Conservation (phyloP, 2,797 vertebrate species). For the Urocyon cinereoargenteus region DNA sequence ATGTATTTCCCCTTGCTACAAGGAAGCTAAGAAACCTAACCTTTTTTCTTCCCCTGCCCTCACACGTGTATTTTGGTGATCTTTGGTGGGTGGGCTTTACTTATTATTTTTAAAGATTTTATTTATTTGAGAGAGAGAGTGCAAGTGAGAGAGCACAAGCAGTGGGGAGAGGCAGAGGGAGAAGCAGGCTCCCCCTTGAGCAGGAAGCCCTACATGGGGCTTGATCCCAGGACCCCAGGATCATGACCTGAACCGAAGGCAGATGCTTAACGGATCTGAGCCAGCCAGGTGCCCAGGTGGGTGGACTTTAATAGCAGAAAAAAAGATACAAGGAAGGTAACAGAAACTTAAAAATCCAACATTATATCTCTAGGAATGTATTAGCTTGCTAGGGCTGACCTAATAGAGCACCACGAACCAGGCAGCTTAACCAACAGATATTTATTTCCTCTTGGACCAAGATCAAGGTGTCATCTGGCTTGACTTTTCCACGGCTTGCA, state of each 20-base stretch:
- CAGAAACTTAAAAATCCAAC: background rate
- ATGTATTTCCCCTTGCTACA: background rate
- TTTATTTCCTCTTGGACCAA: background rate
- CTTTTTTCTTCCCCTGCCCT: background rate
- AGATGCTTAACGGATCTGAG: too few species aligned
- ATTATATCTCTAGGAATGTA: background rate
- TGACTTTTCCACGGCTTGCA: background rate
- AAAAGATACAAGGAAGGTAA: background rate
- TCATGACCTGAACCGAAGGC: too few species aligned
- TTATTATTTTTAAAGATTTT: too few species aligned
- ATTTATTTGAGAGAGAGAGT: too few species aligned
- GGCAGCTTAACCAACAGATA: background rate
- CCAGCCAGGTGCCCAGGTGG: background rate
- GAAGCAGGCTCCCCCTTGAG: too few species aligned
- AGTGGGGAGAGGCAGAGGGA: too few species aligned
- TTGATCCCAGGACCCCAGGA: too few species aligned
- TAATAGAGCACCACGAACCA: background rate
- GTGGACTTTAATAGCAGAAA: background rate
- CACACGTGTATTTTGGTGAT: background rate
- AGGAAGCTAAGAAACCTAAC: background rate
- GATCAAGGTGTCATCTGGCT: background rate
- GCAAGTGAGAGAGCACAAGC: too few species aligned
- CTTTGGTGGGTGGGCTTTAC: background rate
- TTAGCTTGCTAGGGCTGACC: background rate
- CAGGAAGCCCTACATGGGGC: too few species aligned